Evolutionary conservation across 2,113 vertebrate genomes (phyloP).

Genomic region (Aspidoscelis tigris): DNA sequence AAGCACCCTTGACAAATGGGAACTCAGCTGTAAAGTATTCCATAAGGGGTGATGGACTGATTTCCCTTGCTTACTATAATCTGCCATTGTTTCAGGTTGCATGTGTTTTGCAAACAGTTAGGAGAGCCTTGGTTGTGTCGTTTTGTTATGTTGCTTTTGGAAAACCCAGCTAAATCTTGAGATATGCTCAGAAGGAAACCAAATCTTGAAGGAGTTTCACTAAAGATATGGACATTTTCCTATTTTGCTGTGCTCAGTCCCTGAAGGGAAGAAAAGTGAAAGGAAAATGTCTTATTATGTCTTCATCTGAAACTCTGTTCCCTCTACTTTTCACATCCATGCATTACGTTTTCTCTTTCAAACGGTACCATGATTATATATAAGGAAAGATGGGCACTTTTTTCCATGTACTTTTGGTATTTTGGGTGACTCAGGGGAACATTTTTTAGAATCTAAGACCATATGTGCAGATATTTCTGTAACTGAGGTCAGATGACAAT

Average conservation of each 20-base stretch:
- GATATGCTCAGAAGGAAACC: neutral
- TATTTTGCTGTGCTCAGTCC: neutral
- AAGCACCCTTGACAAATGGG: slow-evolving; percentile 2
- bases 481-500: too few relatives aligned
- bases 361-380: neutral
- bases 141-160: neutral
- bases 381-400: neutral
- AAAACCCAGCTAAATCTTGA: neutral
- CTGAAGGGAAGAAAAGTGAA: neutral
- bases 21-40: neutral
- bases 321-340: neutral
- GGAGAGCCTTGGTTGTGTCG: neutral
- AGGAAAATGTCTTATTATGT: neutral
- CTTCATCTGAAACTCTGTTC: neutral
- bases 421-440: neutral
- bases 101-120: neutral
- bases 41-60: too few relatives aligned
- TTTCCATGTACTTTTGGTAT: neutral
- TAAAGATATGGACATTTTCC: neutral
- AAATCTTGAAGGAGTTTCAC: neutral
- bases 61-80: slow-evolving; percentile 18
- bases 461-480: neutral
- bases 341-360: neutral
- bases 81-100: slow-evolving; percentile 42
- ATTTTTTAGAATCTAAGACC: neutral